Percentiles rank a stretch among this genome's conserved stretches.
Conservation (phyloP, 2,888 invertebrate genomes). For the Piscicola geometra region DNA sequence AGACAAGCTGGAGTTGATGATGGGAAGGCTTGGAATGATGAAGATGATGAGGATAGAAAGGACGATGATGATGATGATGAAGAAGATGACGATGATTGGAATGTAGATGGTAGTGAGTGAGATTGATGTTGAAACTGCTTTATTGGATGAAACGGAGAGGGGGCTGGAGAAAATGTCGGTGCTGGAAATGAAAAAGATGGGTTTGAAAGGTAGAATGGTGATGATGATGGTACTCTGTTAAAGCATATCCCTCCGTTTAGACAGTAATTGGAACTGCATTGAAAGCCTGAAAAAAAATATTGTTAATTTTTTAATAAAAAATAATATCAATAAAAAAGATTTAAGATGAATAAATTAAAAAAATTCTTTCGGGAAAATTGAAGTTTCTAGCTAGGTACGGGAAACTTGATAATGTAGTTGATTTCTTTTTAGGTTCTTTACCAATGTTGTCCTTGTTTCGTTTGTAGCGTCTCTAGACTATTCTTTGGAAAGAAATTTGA, state of each 20-base stretch:
- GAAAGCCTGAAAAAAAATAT: no score
- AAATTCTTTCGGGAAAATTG: no score
- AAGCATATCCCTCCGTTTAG: slow-evolving; percentile 3
- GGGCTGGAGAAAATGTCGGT: slow-evolving; percentile 13
- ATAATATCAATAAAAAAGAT: no score
- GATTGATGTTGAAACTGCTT: neutral
- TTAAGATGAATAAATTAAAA: no score
- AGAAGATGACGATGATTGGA: neutral
- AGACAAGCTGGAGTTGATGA: slow-evolving; percentile 7
- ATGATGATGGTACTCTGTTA: neutral
- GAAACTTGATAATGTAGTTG: no score
- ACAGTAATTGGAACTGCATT: neutral
- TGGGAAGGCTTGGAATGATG: no score
- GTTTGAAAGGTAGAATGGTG: neutral
- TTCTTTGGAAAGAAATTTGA: no score
- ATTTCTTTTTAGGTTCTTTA: no score
- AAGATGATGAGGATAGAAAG: neutral
- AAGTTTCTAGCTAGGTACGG: no score
- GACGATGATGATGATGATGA: slow-evolving; percentile 13
- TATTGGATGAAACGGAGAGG: neutral
- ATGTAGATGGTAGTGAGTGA: neutral
- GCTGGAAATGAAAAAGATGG: slow-evolving; percentile 11
- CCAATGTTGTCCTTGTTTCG: no score
- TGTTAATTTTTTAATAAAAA: no score
- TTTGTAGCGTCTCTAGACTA: no score